These are phyloP conservation scores for Zaprionus ornatus DNA, from an alignment of 1,140 invertebrate species.

Conservation along the genomic window DNA sequence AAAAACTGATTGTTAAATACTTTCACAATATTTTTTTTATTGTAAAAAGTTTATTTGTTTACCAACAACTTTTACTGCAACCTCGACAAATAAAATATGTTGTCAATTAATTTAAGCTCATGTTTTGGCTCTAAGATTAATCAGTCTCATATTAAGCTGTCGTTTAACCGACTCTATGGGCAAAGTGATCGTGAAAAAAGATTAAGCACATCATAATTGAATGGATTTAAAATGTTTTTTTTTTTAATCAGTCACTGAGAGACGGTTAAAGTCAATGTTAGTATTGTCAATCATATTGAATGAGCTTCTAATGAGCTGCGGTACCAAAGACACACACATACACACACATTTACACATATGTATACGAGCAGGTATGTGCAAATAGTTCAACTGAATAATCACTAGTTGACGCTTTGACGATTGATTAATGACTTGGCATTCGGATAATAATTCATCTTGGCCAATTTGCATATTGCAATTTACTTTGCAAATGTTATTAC, in stretches of 20 bases:
- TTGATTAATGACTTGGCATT: constrained; percentile 38
- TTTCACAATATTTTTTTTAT: too few species aligned
- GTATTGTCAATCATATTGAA: neutral
- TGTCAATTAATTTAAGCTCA: neutral
- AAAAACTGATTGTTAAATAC: too few species aligned
- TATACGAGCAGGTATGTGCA: neutral
- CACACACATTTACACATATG: neutral
- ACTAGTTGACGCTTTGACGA: constrained; percentile 18
- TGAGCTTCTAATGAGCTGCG: neutral
- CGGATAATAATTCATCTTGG: constrained; percentile 31
- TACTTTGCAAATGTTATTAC: constrained; percentile 27
- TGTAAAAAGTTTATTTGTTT: neutral
- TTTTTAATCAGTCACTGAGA: neutral
- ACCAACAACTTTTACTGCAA: neutral
- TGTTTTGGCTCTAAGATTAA: neutral
- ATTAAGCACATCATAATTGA: neutral
- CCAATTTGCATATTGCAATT: constrained; percentile 43
- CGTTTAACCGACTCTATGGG: neutral
- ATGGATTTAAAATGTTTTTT: neutral
- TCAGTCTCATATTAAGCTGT: neutral
- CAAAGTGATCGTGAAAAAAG: neutral
- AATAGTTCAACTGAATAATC: constrained; percentile 38
- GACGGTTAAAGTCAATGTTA: constrained; percentile 1
- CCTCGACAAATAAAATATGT: neutral
- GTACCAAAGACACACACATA: neutral